Evolutionary conservation across 2,888 invertebrate genomes (phyloP).

Genomic region (Dolichomitus sp.): DNA sequence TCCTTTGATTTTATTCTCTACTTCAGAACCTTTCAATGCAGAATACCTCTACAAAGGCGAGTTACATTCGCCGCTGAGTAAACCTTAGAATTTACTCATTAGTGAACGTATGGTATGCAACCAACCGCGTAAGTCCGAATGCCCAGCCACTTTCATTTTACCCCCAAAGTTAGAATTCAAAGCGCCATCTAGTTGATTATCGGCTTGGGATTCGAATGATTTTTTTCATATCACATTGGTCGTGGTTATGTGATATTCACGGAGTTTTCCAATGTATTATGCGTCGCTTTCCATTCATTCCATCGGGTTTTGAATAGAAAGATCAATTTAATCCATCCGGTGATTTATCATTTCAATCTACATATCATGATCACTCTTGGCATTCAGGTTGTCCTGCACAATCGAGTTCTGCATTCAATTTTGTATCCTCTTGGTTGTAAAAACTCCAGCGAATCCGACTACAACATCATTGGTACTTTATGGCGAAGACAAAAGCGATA

Average conservation of each 20-base stretch:
- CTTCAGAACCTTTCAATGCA: conserved; percentile 1
- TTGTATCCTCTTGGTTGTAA: background rate
- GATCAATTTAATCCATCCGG: conserved; percentile 6
- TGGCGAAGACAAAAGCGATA: background rate
- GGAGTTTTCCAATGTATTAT: background rate
- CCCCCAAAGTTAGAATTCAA: background rate
- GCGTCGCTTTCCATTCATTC: background rate
- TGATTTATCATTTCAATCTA: conserved; percentile 18
- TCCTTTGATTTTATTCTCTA: conserved; percentile 29
- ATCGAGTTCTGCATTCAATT: too few relatives aligned
- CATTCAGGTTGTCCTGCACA: background rate
- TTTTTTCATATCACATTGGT: background rate
- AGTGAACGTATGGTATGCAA: background rate
- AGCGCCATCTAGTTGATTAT: background rate
- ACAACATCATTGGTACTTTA: background rate
- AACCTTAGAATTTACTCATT: conserved; percentile 19
- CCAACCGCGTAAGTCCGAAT: background rate
- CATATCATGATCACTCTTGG: conserved; percentile 4
- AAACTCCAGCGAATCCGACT: background rate
- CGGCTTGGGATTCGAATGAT: background rate
- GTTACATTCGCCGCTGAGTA: background rate
- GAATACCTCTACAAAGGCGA: background rate
- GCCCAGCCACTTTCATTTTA: background rate
- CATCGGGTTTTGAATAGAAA: background rate
- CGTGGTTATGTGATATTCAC: background rate